Conservation (phyloP, 2,113 vertebrate genomes). For the Enhydra lutris region DNA sequence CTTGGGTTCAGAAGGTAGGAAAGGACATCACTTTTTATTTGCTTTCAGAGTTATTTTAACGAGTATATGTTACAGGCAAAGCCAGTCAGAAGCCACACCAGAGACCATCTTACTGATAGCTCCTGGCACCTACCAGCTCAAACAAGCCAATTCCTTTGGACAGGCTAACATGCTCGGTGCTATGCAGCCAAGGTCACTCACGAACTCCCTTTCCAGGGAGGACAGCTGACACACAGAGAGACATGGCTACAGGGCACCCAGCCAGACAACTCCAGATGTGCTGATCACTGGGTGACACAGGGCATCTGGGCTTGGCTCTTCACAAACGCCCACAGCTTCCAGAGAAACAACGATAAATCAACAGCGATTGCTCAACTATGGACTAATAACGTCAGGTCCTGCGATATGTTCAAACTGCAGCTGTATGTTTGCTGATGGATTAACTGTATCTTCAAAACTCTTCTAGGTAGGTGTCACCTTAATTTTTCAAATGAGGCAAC, state of each 20-base stretch:
- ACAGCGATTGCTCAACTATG: not conserved
- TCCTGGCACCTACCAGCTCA: conserved; percentile 18
- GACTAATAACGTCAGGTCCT: not conserved
- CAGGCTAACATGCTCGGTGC: not conserved
- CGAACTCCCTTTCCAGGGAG: not conserved
- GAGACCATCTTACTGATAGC: not conserved
- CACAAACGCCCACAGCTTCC: not conserved
- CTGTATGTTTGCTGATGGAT: not conserved
- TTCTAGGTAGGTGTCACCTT: not conserved
- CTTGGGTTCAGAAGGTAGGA: not conserved
- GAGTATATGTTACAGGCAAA: not conserved
- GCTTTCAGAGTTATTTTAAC: conserved; percentile 36
- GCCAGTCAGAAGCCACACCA: not conserved
- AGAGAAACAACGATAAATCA: not conserved
- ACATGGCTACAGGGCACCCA: not conserved
- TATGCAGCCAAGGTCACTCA: conserved; percentile 6
- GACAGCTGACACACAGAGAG: not conserved
- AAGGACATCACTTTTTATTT: conserved; percentile 3
- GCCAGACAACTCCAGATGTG: conserved; percentile 2
- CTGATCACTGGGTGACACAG: not conserved
- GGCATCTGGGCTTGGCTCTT: not conserved
- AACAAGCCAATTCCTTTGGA: conserved; percentile 29
- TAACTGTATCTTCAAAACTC: not conserved
- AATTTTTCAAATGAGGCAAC: conserved; percentile 11
- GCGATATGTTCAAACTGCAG: not conserved